phyloP scores from a whole-genome alignment of 2,888 invertebrate genomes.

The Aporophyla lueneburgensis region DNA sequence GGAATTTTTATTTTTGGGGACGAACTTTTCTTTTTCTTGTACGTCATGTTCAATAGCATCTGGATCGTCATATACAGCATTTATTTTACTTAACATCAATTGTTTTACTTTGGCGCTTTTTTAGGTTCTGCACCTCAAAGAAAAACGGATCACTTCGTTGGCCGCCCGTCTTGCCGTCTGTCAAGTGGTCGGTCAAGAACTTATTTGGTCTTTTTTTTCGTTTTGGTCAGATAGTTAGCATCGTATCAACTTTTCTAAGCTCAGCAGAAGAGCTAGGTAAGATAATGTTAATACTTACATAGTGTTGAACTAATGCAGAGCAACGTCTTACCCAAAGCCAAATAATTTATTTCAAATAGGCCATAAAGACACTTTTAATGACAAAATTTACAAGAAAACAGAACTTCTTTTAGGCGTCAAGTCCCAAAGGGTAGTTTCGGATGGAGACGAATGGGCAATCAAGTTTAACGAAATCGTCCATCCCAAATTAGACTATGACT shows the following conservation, averaged over 20 bases:
- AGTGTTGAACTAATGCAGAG: not conserved
- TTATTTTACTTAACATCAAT: not conserved
- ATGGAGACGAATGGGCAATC: not conserved
- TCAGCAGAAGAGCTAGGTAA: no score
- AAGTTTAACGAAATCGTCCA: not conserved
- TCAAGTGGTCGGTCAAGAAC: no score
- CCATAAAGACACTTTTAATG: not conserved
- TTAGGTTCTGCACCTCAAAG: no score
- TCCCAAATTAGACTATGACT: not conserved
- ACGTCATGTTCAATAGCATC: not conserved
- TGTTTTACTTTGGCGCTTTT: no score
- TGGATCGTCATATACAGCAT: not conserved
- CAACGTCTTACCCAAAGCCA: not conserved
- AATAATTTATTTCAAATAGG: not conserved
- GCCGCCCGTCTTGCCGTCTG: no score
- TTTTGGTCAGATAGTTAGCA: no score
- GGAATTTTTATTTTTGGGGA: slow-evolving; percentile 41
- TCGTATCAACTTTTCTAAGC: no score
- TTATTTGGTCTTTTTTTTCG: no score
- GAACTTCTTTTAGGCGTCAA: not conserved
- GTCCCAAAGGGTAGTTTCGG: not conserved
- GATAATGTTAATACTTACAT: no score
- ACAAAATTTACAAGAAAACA: not conserved
- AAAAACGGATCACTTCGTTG: no score
- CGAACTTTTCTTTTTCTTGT: not conserved